Evolutionary conservation across 2,797 vertebrate genomes (phyloP).

Genomic region (Pteronotus mesoamericanus): DNA sequence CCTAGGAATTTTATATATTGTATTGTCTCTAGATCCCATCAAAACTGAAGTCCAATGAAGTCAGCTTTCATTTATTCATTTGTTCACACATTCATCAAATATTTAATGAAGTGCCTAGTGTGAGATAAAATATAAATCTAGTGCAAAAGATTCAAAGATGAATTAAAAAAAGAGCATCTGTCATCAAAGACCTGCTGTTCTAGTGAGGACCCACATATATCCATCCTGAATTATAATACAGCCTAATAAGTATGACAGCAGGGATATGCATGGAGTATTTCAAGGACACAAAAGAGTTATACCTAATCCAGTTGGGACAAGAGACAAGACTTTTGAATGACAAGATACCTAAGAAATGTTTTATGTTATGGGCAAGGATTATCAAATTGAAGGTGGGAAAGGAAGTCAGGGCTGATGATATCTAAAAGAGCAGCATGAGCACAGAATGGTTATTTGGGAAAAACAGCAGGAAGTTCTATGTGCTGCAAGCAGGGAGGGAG

Average conservation of each 20-base stretch:
- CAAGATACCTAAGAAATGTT: background rate
- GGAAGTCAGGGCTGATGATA: background rate
- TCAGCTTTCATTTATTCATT: background rate
- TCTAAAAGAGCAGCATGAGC: background rate
- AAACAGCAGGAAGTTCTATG: background rate
- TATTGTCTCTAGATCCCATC: background rate
- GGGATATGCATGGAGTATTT: background rate
- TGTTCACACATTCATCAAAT: background rate
- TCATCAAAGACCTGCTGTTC: background rate
- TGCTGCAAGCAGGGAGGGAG: background rate
- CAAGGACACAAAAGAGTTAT: background rate
- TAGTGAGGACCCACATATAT: background rate
- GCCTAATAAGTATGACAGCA: background rate
- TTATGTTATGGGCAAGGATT: background rate
- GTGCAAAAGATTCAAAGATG: background rate
- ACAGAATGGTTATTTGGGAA: background rate
- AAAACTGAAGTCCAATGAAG: background rate
- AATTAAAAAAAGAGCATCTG: background rate
- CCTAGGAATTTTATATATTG: background rate
- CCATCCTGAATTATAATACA: background rate
- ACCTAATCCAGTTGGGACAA: background rate
- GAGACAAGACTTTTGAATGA: background rate
- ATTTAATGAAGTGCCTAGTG: background rate
- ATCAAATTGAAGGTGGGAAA: background rate
- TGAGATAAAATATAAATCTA: background rate